Evolutionary conservation across 2,888 invertebrate species (phyloP), one percentile per base, ranked within the genome.

Genomic region (Cryptus viduatorius): DNA sequence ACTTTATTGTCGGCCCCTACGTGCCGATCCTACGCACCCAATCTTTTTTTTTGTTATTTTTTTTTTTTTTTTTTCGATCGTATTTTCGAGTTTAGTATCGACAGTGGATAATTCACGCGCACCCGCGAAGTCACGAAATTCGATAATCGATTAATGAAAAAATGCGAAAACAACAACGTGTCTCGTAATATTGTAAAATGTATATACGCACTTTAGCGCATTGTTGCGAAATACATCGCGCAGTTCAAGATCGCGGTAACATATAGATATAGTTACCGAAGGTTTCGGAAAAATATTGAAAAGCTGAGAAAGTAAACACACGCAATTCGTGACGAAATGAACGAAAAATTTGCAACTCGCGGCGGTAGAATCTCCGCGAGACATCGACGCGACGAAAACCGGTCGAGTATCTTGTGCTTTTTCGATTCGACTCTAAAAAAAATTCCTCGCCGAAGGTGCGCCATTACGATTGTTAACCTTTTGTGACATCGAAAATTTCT

Each of bases 1-100:
- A 37, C 61, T 83, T 79, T 75, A 56, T 69, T 50, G 16, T 10
- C 64, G 48, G 31, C 19, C 46, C n/a, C 24, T 48, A 46, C 31
- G 46, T 48, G 48, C 59, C 64, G 61, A 61, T 29, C 31, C 2
- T 14, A n/a, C 31, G 31, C 59, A 61, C n/a, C 7, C 14, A 2
- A 61, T 31, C 24, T 24, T 29, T 10, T 12, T 0, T 29, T 29
- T 4, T 59, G 0, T 59, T 29, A 14, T 31, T 59, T 59, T 29
- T 3, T 29, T 59, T 14, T 29, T 31, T 29, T 14, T 31, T n/a
- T 12, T 59, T 59, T 61, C 29, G 14, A 1, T 61, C 14, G 8
- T 7, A 24, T 12, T 16, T 19, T 56, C 56, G 12, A 56, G 8
- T 10, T 4, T 1, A 24, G 24, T 4, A 56, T 56, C 24, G 10